phyloP scores from a whole-genome alignment of 2,797 vertebrate species.

The Crenichthys baileyi region DNA sequence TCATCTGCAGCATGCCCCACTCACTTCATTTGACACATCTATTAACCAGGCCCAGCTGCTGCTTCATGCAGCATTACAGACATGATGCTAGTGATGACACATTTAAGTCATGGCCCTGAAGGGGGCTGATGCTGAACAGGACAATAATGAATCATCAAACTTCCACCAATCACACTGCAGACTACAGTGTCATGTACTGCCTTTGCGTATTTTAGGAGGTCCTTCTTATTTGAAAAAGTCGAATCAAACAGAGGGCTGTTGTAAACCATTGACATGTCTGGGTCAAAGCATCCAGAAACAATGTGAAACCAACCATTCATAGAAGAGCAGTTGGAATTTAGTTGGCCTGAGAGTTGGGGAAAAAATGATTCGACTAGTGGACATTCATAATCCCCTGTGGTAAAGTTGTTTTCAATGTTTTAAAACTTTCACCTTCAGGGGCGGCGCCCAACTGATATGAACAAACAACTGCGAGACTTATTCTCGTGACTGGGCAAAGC shows the following conservation, averaged over 20 bases:
- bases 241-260: not conserved
- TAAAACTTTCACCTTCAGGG: not conserved
- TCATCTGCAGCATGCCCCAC: slow-evolving; percentile 16
- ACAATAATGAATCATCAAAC: slow-evolving; percentile 17
- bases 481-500: not conserved
- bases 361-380: not conserved
- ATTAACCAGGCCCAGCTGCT: slow-evolving; percentile 26
- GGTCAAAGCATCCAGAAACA: not conserved
- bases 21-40: slow-evolving; percentile 35
- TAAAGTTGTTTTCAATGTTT: not conserved
- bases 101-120: slow-evolving; percentile 23
- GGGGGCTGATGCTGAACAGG: not conserved
- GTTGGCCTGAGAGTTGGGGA: not conserved
- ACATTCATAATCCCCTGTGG: not conserved
- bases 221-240: not conserved
- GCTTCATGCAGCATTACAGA: slow-evolving; percentile 35
- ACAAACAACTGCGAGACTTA: not conserved
- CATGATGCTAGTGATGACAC: slow-evolving; percentile 23
- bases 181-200: not conserved
- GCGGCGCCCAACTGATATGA: not conserved
- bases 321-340: not conserved
- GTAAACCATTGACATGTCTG: not conserved
- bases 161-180: not conserved
- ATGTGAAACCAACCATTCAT: not conserved
- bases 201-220: not conserved